Evolutionary conservation across 2,113 vertebrate species (phyloP).

Genomic region (Perognathus longimembris): DNA sequence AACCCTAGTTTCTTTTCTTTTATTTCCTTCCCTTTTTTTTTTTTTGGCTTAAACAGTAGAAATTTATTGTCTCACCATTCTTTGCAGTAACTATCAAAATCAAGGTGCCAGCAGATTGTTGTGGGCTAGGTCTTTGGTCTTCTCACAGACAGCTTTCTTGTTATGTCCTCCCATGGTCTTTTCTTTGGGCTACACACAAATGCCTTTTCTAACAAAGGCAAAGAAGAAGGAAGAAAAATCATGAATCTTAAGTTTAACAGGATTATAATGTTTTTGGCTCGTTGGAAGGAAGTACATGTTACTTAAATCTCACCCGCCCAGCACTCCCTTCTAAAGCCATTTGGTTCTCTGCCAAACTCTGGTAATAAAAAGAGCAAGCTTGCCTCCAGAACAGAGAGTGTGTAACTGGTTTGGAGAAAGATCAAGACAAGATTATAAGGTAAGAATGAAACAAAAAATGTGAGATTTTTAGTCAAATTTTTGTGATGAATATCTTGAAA

Average conservation of each 20-base stretch:
- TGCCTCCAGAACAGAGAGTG: not conserved
- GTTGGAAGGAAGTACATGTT: not conserved
- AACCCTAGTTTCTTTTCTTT: too few relatives aligned
- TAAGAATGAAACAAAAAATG: conserved; percentile 56
- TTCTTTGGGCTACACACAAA: too few relatives aligned
- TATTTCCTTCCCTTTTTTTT: too few relatives aligned
- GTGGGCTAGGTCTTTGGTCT: too few relatives aligned
- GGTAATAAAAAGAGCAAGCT: conserved; percentile 59
- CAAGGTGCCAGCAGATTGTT: too few relatives aligned
- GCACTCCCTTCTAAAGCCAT: not conserved
- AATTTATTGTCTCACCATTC: too few relatives aligned
- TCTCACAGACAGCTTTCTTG: too few relatives aligned
- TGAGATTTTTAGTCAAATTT: not conserved
- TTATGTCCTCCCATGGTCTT: too few relatives aligned
- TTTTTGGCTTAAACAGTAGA: too few relatives aligned
- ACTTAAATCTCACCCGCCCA: not conserved
- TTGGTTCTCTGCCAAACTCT: conserved; percentile 71
- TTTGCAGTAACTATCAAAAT: too few relatives aligned
- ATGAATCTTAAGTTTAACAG: not conserved
- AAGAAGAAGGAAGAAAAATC: not conserved
- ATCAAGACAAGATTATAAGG: conserved; percentile 54
- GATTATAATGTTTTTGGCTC: not conserved
- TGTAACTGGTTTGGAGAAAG: conserved; percentile 5
- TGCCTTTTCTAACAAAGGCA: not conserved
- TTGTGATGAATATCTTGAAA: conserved; percentile 34